Conservation (phyloP, 2,797 vertebrate species). For the Sebastes ruberrimus region DNA sequence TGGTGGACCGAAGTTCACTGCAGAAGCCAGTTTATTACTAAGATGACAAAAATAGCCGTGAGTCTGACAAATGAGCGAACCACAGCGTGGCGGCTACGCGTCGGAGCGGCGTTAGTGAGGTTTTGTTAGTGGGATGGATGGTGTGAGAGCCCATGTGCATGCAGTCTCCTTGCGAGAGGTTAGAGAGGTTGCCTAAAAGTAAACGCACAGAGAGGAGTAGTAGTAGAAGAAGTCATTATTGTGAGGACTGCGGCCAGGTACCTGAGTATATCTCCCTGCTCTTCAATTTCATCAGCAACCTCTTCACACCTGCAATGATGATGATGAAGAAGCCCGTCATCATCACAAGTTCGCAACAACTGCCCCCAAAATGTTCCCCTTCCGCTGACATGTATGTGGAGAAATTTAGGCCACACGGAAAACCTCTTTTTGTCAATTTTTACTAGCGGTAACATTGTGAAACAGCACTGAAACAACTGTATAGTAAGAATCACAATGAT, state of each 20-base stretch:
- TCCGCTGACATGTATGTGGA: constrained; percentile 17
- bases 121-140: constrained; percentile 68
- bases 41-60: constrained; percentile 30
- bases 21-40: neutral
- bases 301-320: constrained; percentile 82
- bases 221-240: constrained; percentile 30
- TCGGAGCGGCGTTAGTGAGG: constrained; percentile 12
- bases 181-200: constrained; percentile 28
- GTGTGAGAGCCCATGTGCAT: constrained; percentile 37
- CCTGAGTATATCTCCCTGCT: constrained; percentile 85
- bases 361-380: neutral
- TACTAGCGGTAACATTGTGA: neutral
- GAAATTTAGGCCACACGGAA: neutral
- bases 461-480: neutral
- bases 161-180: constrained; percentile 45
- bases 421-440: neutral
- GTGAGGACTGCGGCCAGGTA: constrained; percentile 63
- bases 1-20: neutral
- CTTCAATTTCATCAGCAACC: constrained; percentile 84
- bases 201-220: constrained; percentile 22
- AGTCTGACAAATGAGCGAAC: constrained; percentile 21
- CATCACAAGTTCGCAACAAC: constrained; percentile 49
- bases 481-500: neutral
- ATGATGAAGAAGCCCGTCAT: constrained; percentile 71
- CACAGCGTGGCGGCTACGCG: neutral